Percentiles rank a stretch among this genome's conserved stretches.
These are phyloP conservation scores for Drosophila histrio DNA, from an alignment of 2,888 invertebrate genomes.

Conservation along the genomic window DNA sequence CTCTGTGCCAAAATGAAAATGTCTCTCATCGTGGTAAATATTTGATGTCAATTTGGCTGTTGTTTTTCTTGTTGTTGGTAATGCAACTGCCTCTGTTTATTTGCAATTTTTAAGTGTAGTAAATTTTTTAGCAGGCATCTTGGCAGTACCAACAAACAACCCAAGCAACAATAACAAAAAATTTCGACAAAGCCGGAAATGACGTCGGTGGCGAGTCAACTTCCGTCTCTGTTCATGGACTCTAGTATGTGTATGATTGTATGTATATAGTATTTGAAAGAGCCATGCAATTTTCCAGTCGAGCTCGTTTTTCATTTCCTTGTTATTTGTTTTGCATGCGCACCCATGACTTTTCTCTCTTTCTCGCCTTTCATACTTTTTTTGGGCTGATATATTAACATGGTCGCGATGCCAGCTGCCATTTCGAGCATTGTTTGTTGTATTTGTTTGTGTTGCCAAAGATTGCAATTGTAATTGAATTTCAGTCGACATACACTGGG, in stretches of 20 bases:
- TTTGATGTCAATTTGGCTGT: constrained; percentile 57
- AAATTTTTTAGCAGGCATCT: constrained; percentile 66
- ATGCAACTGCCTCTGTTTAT: constrained; percentile 27
- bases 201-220: constrained; percentile 67
- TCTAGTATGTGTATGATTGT: constrained; percentile 19
- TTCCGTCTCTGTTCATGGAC: constrained; percentile 46
- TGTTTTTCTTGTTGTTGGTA: constrained; percentile 10
- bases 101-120: constrained; percentile 62
- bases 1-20: constrained; percentile 55
- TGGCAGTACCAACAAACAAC: constrained; percentile 42
- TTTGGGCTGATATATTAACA: constrained; percentile 67
- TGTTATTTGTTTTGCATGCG: constrained; percentile 75
- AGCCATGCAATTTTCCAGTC: constrained; percentile 72
- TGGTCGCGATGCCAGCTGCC: constrained; percentile 46
- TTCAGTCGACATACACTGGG: constrained; percentile 36
- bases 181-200: constrained; percentile 61
- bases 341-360: background rate
- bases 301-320: constrained; percentile 79
- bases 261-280: constrained; percentile 31
- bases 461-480: constrained; percentile 69
- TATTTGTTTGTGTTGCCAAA: constrained; percentile 51
- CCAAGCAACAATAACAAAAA: constrained; percentile 18
- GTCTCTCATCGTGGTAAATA: constrained; percentile 62
- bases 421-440: constrained; percentile 39
- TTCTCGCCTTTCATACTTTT: constrained; percentile 8